Evolutionary conservation across 2,888 invertebrate species (phyloP).

Genomic region (Zygogramma bicolorata): DNA sequence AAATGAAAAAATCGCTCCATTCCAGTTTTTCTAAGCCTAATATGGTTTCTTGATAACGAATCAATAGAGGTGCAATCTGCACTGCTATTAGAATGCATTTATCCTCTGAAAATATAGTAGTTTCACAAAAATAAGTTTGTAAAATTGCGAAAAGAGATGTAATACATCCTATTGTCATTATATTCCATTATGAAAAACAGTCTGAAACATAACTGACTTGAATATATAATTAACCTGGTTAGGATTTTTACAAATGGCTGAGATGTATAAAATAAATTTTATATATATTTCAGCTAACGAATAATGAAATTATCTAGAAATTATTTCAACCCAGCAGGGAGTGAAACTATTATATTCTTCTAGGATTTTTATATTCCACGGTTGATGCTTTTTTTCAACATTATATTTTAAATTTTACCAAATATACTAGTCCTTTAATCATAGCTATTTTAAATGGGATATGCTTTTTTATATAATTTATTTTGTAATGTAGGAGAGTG

Average conservation of each 20-base stretch:
- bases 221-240: too few relatives aligned
- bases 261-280: background rate
- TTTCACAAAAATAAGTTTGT: background rate
- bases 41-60: background rate
- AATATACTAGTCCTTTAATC: constrained; percentile 46
- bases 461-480: constrained; percentile 44
- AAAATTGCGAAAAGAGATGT: background rate
- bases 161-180: too few relatives aligned
- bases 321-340: background rate
- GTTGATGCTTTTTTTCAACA: constrained; percentile 33
- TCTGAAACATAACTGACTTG: background rate
- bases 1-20: constrained; percentile 22
- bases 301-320: background rate
- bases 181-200: background rate
- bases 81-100: constrained; percentile 17
- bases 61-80: constrained; percentile 12
- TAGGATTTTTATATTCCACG: constrained; percentile 31
- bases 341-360: constrained; percentile 17
- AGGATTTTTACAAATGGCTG: background rate
- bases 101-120: constrained; percentile 20
- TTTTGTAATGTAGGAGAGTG: constrained; percentile 37
- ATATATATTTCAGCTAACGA: background rate
- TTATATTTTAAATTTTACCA: constrained; percentile 44
- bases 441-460: constrained; percentile 38
- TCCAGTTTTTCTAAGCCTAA: constrained; percentile 22